Percentiles rank a stretch among this genome's conserved stretches.
Evolutionary conservation across 2,113 vertebrate species (phyloP).

Genomic region (Potamarius usumacintae): DNA sequence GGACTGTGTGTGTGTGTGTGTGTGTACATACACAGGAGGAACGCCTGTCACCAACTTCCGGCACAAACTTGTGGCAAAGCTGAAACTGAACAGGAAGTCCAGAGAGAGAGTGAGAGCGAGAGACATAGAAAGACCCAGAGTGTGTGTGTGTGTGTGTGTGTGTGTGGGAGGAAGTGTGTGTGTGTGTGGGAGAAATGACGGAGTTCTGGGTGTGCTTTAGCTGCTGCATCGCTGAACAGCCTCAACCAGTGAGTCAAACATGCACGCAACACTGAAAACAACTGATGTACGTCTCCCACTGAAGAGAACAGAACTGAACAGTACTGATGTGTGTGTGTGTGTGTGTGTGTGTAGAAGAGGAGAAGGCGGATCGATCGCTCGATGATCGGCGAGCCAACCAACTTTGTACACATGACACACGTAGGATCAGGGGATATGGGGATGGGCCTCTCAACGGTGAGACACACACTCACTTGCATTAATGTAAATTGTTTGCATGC

Average conservation of each 20-base stretch:
- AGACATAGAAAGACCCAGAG: not conserved
- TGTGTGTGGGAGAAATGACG: constrained; percentile 71
- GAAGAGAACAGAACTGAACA: not conserved
- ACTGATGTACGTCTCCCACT: not conserved
- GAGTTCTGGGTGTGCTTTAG: constrained; percentile 84
- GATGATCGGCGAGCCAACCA: constrained; percentile 90
- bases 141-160: constrained; percentile 17
- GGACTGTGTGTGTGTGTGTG: not conserved
- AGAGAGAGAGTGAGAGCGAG: not conserved
- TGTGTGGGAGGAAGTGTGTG: constrained; percentile 4
- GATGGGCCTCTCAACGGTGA: constrained; percentile 73
- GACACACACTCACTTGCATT: constrained; percentile 48
- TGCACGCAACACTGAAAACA: not conserved
- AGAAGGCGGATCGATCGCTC: constrained; percentile 82
- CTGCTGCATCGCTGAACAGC: constrained; percentile 84
- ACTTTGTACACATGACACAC: constrained; percentile 89
- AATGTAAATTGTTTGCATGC: not conserved
- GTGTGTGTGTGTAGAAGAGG: constrained; percentile 73
- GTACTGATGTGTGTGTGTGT: constrained; percentile 17
- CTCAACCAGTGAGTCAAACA: constrained; percentile 80
- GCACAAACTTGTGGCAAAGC: constrained; percentile 58
- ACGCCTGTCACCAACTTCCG: constrained; percentile 61
- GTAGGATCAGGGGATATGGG: constrained; percentile 84
- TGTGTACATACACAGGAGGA: constrained; percentile 38
- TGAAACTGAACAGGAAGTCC: constrained; percentile 68